A percentile compares a stretch with the other conserved stretches of the same genome.
Evolutionary conservation across 2,797 vertebrate species (phyloP).

Genomic region (Synanceia verrucosa): DNA sequence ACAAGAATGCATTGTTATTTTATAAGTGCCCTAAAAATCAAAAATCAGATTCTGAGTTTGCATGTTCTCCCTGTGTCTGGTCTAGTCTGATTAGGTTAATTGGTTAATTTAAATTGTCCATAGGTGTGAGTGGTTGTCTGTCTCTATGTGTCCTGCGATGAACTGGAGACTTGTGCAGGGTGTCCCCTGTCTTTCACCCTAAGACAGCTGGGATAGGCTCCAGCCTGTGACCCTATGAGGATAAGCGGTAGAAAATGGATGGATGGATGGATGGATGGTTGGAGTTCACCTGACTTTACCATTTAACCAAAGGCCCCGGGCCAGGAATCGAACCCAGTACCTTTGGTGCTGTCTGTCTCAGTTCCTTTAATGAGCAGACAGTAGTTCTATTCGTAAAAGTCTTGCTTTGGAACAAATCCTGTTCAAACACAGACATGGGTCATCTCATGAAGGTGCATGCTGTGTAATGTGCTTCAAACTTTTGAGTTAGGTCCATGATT

Average conservation of each 20-base stretch:
- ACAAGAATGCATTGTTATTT: constrained; percentile 15
- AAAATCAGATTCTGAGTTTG: neutral
- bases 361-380: neutral
- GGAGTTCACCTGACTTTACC: neutral
- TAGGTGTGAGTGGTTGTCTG: too few species aligned
- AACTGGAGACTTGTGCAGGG: too few species aligned
- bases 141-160: too few species aligned
- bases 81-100: too few species aligned
- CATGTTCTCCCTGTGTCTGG: too few species aligned
- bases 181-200: too few species aligned
- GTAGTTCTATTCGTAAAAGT: neutral
- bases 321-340: too few species aligned
- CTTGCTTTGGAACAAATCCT: constrained; percentile 11
- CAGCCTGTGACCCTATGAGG: too few species aligned
- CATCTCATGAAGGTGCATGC: neutral
- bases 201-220: too few species aligned
- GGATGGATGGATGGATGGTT: too few species aligned
- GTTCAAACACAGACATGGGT: constrained; percentile 5
- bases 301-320: neutral
- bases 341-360: neutral
- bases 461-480: neutral
- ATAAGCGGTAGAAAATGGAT: too few species aligned
- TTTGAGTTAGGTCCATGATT: constrained; percentile 21
- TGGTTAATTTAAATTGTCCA: too few species aligned
- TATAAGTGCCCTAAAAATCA: neutral